These are phyloP conservation scores for Poeciliopsis gracilis DNA, from an alignment of 2,797 vertebrate genomes.

Conservation along the genomic window DNA sequence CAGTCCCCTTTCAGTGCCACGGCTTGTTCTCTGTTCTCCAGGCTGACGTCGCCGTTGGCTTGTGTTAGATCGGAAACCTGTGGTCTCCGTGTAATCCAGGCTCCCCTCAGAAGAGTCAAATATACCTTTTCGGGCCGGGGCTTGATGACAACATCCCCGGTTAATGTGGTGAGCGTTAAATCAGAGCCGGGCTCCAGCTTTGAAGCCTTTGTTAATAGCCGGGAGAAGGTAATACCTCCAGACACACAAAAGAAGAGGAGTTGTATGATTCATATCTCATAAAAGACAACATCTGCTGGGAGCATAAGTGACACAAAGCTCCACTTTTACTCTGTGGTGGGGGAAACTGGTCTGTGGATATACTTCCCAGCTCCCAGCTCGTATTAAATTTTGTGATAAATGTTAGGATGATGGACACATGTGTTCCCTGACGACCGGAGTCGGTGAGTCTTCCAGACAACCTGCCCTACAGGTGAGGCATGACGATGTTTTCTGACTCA, in stretches of 20 bases:
- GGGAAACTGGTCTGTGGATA: constrained; percentile 8
- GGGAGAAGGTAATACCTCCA: constrained; percentile 47
- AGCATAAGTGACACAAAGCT: constrained; percentile 18
- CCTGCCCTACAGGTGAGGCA: constrained; percentile 59
- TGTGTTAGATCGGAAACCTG: constrained; percentile 17
- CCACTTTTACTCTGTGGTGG: constrained; percentile 1
- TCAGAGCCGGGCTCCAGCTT: constrained; percentile 60
- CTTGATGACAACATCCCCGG: constrained; percentile 45
- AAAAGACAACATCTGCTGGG: constrained; percentile 64
- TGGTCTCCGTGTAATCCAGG: constrained; percentile 42
- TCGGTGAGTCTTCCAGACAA: constrained; percentile 50
- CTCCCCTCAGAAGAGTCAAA: constrained; percentile 40
- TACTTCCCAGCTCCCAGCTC: constrained; percentile 50
- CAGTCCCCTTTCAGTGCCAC: constrained; percentile 20
- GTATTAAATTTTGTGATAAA: constrained; percentile 68
- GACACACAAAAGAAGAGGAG: constrained; percentile 58
- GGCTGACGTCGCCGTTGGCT: constrained; percentile 50
- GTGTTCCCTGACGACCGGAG: constrained; percentile 33
- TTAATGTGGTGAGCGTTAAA: constrained; percentile 57
- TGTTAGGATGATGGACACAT: constrained; percentile 62
- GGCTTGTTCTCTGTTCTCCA: constrained; percentile 23
- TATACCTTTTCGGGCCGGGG: constrained; percentile 43
- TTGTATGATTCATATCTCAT: constrained; percentile 62
- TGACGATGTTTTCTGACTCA: constrained; percentile 62
- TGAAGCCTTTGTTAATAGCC: constrained; percentile 68